phyloP scores from a whole-genome alignment of 2,113 vertebrate genomes.

The Labeo rohita region DNA sequence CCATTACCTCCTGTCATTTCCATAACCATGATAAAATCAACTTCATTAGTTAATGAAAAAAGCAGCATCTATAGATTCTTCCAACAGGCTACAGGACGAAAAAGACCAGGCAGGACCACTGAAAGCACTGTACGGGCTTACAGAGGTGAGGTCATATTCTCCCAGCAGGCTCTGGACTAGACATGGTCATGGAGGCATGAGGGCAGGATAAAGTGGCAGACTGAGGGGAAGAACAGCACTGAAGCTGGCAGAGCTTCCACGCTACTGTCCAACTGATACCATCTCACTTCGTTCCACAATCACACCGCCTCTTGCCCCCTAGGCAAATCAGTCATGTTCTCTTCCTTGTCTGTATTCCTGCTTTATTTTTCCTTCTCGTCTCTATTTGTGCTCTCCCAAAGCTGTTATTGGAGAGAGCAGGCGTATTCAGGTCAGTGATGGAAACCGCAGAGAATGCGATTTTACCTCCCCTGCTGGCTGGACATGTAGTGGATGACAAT shows the following conservation, averaged over 20 bases:
- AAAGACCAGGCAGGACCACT: neutral
- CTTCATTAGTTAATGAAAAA: neutral
- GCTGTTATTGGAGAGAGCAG: constrained; percentile 60
- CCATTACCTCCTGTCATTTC: constrained; percentile 37
- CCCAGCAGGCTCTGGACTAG: constrained; percentile 26
- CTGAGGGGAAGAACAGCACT: constrained; percentile 1
- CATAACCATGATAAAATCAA: constrained; percentile 23
- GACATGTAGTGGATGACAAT: constrained; percentile 72
- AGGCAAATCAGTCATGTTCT: constrained; percentile 7
- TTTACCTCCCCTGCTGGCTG: constrained; percentile 69
- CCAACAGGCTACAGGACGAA: neutral
- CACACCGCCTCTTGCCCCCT: constrained; percentile 45
- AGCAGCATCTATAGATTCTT: neutral
- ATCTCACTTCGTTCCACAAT: constrained; percentile 21
- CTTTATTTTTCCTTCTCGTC: constrained; percentile 37
- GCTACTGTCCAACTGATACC: neutral
- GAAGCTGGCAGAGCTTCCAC: constrained; percentile 13
- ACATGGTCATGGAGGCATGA: constrained; percentile 13
- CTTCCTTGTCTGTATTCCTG: constrained; percentile 20
- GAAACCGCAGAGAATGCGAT: constrained; percentile 73
- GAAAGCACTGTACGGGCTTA: neutral
- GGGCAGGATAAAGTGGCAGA: neutral
- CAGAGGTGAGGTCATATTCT: neutral
- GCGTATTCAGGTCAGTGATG: constrained; percentile 73
- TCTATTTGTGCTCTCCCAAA: constrained; percentile 55